Conservation (phyloP, 2,797 vertebrate genomes). For the Ptychadena robeensis region DNA sequence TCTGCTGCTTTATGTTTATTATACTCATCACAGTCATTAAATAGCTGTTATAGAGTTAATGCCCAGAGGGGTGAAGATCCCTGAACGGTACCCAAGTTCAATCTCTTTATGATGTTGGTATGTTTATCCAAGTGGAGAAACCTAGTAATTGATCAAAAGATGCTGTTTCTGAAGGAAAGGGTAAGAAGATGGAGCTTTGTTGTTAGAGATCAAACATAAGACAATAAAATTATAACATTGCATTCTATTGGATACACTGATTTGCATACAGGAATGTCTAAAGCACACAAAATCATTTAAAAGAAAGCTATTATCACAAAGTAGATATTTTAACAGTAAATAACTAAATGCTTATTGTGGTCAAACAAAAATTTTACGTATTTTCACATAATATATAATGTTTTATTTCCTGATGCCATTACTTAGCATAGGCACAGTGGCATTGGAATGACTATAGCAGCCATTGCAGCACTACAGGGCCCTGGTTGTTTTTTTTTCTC, state of each 20-base stretch:
- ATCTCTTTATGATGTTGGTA: slow-evolving; percentile 1
- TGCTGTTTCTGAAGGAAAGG: not conserved
- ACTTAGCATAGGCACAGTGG: no score
- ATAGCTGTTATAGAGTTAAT: slow-evolving; percentile 30
- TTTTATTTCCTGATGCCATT: no score
- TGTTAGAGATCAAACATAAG: not conserved
- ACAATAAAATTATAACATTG: slow-evolving; percentile 9
- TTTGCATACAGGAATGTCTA: not conserved
- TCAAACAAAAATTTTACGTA: no score
- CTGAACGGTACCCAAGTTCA: not conserved
- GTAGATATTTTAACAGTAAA: no score
- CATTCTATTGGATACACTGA: slow-evolving; percentile 26
- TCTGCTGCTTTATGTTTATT: slow-evolving; percentile 33
- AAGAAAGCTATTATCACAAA: no score
- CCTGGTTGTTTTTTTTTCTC: no score
- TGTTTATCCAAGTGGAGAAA: not conserved
- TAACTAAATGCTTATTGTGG: no score
- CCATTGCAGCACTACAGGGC: no score
- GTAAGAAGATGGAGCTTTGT: not conserved
- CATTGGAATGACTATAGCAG: no score
- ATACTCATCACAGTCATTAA: slow-evolving; percentile 32
- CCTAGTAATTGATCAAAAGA: slow-evolving; percentile 18
- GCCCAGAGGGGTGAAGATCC: slow-evolving; percentile 4
- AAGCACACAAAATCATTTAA: not conserved
- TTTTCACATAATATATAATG: no score